Percentiles rank a stretch among this genome's conserved stretches.
phyloP scores from a whole-genome alignment of 2,113 vertebrate species.

The Esox niger region DNA sequence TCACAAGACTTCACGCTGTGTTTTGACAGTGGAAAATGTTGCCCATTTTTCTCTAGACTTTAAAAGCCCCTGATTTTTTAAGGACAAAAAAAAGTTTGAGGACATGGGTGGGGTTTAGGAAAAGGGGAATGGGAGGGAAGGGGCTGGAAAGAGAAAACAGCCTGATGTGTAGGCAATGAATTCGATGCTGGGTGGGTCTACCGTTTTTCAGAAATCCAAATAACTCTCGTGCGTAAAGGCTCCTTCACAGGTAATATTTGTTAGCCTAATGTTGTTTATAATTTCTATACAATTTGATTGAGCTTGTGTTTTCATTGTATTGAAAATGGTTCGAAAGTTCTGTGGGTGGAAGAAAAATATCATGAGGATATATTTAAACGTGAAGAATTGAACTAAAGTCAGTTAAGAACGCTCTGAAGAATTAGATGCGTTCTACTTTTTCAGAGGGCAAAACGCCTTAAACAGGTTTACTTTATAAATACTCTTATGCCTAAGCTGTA shows the following conservation, averaged over 20 bases:
- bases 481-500: neutral
- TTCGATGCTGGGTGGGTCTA: slow-evolving; percentile 66
- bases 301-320: neutral
- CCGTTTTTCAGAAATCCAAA: slow-evolving; percentile 56
- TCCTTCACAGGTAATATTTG: slow-evolving; percentile 54
- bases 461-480: neutral
- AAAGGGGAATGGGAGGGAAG: slow-evolving; percentile 51
- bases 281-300: neutral
- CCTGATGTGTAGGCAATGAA: slow-evolving; percentile 49
- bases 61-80: slow-evolving; percentile 20
- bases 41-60: slow-evolving; percentile 20
- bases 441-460: slow-evolving; percentile 8
- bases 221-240: slow-evolving; percentile 49
- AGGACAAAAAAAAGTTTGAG: slow-evolving; percentile 22
- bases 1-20: slow-evolving; percentile 15
- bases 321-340: neutral
- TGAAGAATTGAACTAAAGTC: neutral
- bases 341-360: neutral
- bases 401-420: slow-evolving; percentile 17
- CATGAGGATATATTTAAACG: neutral
- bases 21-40: slow-evolving; percentile 13
- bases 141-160: slow-evolving; percentile 52
- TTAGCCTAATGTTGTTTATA: slow-evolving; percentile 14
- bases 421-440: slow-evolving; percentile 2
- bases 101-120: slow-evolving; percentile 63